A percentile compares a stretch with the other conserved stretches of the same genome.
phyloP scores from a whole-genome alignment of 2,113 vertebrate genomes.

The Bubo blakistoni region DNA sequence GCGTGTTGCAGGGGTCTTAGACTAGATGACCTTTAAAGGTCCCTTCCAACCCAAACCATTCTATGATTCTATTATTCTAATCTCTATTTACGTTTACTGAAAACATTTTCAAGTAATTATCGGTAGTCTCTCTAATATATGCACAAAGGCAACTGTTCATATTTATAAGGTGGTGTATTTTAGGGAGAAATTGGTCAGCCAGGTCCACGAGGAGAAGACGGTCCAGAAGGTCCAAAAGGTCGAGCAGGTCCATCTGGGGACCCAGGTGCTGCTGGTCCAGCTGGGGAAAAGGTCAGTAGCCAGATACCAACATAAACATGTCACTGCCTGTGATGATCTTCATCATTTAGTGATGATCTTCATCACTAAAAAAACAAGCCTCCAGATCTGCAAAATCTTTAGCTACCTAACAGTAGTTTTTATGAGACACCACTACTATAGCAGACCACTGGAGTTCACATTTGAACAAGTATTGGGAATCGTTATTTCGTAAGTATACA shows the following conservation, averaged over 20 bases:
- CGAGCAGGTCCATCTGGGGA: constrained; percentile 90
- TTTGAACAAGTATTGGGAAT: not conserved
- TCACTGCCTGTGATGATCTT: not conserved
- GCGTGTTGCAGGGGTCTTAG: not conserved
- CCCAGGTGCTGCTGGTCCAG: constrained; percentile 83
- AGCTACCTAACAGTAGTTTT: not conserved
- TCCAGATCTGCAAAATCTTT: not conserved
- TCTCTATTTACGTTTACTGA: not conserved
- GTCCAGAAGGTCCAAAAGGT: constrained; percentile 96
- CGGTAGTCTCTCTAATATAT: not conserved
- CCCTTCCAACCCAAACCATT: not conserved
- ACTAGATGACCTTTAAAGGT: not conserved
- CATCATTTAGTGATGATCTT: not conserved
- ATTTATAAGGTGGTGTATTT: constrained; percentile 26
- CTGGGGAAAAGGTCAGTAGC: constrained; percentile 90
- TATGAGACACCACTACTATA: not conserved
- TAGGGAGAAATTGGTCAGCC: constrained; percentile 89
- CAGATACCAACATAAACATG: not conserved
- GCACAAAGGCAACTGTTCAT: not conserved
- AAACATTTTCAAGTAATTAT: not conserved
- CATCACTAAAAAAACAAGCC: not conserved
- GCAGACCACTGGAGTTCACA: not conserved
- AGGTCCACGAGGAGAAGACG: constrained; percentile 91
- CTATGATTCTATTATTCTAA: not conserved
- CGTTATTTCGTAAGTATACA: not conserved